phyloP scores from a whole-genome alignment of 2,113 vertebrate genomes.

The Alligator sinensis region DNA sequence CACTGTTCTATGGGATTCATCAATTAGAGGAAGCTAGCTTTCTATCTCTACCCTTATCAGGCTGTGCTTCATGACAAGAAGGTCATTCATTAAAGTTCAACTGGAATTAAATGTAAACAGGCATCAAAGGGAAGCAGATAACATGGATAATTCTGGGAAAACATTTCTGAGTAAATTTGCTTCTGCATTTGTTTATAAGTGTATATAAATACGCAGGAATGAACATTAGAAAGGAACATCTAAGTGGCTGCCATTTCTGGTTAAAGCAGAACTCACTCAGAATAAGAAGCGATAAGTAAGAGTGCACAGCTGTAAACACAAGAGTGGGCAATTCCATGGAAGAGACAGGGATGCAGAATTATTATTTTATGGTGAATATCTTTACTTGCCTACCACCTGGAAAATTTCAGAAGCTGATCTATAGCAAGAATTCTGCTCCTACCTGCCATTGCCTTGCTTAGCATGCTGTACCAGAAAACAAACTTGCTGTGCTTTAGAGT shows the following conservation, averaged over 20 bases:
- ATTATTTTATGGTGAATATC: background rate
- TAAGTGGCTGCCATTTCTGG: slow-evolving; percentile 30
- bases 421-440: background rate
- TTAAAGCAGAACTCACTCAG: slow-evolving; percentile 9
- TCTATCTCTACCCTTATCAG: background rate
- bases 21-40: background rate
- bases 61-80: background rate
- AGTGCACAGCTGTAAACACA: background rate
- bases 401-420: background rate
- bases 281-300: background rate
- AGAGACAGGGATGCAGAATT: background rate
- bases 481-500: background rate
- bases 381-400: background rate
- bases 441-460: background rate
- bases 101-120: background rate
- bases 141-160: slow-evolving; percentile 31
- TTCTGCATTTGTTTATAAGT: slow-evolving; percentile 18
- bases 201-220: background rate
- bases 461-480: background rate
- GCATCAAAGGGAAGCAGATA: slow-evolving; percentile 3
- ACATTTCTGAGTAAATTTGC: background rate
- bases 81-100: background rate
- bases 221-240: background rate
- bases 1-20: background rate
- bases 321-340: slow-evolving; percentile 8